Evolutionary conservation across 2,113 vertebrate species (phyloP).

Genomic region (Ceuthmochares aereus): DNA sequence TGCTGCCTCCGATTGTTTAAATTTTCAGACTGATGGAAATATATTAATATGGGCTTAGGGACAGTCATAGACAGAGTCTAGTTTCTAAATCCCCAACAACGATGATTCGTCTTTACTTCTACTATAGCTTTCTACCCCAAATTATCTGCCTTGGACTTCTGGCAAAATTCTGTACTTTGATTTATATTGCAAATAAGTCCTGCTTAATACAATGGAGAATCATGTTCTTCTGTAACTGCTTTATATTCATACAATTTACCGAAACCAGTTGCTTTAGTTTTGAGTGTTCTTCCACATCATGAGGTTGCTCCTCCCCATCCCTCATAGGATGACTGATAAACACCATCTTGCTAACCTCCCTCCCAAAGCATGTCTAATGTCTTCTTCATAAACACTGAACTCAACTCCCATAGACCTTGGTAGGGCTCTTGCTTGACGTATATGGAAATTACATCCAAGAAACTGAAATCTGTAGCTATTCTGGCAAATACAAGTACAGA

Average conservation of each 20-base stretch:
- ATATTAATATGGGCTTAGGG: background rate
- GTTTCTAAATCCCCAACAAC: background rate
- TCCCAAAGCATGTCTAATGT: background rate
- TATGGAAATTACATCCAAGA: background rate
- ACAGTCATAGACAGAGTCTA: background rate
- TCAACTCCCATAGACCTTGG: background rate
- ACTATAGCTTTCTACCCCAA: background rate
- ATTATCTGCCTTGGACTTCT: background rate
- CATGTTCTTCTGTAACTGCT: background rate
- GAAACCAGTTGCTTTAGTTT: background rate
- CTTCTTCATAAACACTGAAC: background rate
- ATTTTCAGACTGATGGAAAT: background rate
- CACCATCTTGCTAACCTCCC: background rate
- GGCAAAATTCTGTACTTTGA: background rate
- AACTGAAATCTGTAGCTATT: background rate
- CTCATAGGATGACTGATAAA: background rate
- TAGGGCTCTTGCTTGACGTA: background rate
- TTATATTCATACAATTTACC: background rate
- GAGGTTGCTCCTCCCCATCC: background rate
- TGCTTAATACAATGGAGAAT: background rate
- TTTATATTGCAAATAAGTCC: background rate
- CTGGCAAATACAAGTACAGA: background rate
- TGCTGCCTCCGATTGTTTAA: background rate
- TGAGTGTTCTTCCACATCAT: background rate
- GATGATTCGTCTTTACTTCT: background rate